Conservation (phyloP, 2,113 vertebrate species). For the Mormyrus lacerda region DNA sequence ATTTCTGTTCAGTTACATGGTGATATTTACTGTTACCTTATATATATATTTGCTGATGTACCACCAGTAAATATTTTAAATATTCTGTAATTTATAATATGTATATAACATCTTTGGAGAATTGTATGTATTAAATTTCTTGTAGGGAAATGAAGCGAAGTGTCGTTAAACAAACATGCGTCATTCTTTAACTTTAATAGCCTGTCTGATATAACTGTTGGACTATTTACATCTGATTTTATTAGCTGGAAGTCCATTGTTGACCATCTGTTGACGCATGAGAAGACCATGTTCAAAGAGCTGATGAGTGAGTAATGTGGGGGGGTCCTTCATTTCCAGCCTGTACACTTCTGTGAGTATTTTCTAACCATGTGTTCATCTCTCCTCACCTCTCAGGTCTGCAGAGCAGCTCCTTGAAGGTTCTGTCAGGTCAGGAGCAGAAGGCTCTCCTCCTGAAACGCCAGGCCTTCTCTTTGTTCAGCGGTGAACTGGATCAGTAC, state of each 20-base stretch:
- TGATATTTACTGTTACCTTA: neutral
- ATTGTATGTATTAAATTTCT: neutral
- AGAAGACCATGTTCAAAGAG: constrained; percentile 98
- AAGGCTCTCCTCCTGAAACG: constrained; percentile 92
- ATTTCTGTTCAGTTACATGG: neutral
- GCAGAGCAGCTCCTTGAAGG: constrained; percentile 88
- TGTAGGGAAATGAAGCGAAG: neutral
- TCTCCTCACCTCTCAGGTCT: constrained; percentile 60
- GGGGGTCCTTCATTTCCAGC: neutral
- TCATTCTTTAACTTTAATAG: neutral
- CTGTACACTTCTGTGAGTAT: neutral
- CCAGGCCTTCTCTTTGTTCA: constrained; percentile 90
- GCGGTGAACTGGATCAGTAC: constrained; percentile 90
- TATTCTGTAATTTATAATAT: neutral
- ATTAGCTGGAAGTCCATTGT: constrained; percentile 87
- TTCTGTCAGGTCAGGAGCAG: constrained; percentile 80
- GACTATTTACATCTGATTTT: constrained; percentile 18
- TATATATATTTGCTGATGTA: neutral
- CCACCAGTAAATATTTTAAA: neutral
- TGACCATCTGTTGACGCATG: constrained; percentile 92
- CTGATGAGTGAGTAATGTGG: constrained; percentile 86
- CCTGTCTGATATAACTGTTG: neutral
- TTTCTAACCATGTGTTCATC: neutral
- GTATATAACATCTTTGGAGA: neutral
- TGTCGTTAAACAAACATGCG: neutral